These are phyloP conservation scores for Bucco capensis DNA, from an alignment of 2,113 vertebrate genomes.

Conservation along the genomic window DNA sequence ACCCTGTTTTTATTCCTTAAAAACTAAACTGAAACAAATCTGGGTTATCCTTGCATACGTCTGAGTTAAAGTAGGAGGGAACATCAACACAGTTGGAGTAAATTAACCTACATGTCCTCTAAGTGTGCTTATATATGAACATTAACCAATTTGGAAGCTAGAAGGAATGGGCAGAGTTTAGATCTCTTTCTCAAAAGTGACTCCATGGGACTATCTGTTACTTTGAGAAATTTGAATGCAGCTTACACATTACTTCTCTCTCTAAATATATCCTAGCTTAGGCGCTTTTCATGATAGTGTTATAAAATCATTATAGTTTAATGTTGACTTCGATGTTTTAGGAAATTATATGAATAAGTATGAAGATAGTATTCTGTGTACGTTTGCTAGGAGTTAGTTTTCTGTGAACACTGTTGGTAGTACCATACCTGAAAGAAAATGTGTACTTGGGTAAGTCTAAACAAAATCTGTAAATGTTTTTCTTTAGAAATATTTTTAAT, in stretches of 20 bases:
- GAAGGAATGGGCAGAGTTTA: not conserved
- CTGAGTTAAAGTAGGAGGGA: not conserved
- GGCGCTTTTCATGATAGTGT: not conserved
- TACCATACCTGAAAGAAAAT: not conserved
- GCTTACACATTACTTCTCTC: not conserved
- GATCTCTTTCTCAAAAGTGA: not conserved
- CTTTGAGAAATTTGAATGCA: not conserved
- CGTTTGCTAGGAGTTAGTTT: not conserved
- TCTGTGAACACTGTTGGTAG: not conserved
- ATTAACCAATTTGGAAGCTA: accelerated
- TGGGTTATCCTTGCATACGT: not conserved
- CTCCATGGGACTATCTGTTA: not conserved
- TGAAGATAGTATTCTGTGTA: not conserved
- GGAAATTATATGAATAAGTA: not conserved
- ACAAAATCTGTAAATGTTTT: not conserved
- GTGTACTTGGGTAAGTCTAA: not conserved
- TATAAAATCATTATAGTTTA: not conserved
- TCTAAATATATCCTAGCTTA: not conserved
- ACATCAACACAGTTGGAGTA: not conserved
- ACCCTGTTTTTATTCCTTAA: not conserved
- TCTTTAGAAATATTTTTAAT: no score
- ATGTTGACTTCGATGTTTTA: not conserved
- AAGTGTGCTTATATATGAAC: not conserved
- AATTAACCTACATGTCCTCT: not conserved
- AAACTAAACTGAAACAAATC: not conserved